phyloP scores from a whole-genome alignment of 2,888 invertebrate genomes.

The Unio delphinus region DNA sequence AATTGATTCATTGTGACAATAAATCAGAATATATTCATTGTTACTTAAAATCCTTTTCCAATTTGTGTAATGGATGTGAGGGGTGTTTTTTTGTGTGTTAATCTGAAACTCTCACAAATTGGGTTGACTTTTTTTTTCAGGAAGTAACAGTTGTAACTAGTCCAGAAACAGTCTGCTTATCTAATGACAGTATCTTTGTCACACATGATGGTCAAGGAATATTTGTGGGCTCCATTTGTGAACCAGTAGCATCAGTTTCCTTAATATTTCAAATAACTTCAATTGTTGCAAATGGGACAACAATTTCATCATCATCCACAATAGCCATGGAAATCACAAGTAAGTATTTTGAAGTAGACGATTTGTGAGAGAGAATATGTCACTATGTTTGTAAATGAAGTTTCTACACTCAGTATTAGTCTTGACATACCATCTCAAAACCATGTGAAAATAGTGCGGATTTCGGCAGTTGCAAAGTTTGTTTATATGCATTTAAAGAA shows the following conservation, averaged over 20 bases:
- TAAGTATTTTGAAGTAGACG: constrained; percentile 1
- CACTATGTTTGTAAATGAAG: no score
- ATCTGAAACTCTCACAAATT: background rate
- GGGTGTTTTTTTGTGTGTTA: background rate
- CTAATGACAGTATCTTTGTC: constrained; percentile 20
- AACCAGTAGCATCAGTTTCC: constrained; percentile 14
- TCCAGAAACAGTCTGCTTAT: constrained; percentile 20
- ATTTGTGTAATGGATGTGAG: no score
- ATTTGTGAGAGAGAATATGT: no score
- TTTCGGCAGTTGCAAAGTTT: no score
- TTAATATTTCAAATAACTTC: constrained; percentile 16
- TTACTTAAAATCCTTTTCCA: no score
- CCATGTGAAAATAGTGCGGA: no score
- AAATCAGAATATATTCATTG: background rate
- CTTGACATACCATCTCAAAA: no score
- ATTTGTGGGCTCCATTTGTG: constrained; percentile 36
- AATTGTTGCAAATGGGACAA: no score
- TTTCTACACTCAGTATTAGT: no score
- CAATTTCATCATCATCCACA: no score
- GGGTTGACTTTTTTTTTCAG: constrained; percentile 7
- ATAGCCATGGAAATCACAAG: constrained; percentile 4
- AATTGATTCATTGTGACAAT: background rate
- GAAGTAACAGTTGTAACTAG: constrained; percentile 4
- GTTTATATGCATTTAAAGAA: no score
- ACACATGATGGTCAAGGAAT: constrained; percentile 24